A percentile compares a stretch with the other conserved stretches of the same genome.
Conservation (phyloP, 2,888 invertebrate species). For the Drosophila phalerata region DNA sequence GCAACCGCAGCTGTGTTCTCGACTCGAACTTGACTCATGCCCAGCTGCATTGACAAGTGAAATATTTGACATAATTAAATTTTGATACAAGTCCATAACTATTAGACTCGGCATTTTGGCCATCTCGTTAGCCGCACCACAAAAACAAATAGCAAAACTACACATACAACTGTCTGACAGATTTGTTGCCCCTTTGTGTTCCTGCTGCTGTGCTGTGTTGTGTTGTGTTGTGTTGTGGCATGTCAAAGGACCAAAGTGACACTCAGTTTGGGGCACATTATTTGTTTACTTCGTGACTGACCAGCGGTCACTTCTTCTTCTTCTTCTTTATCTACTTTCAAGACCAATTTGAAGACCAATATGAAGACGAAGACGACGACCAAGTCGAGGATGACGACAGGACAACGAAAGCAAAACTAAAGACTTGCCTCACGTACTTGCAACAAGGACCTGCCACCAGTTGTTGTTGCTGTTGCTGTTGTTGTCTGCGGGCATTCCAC, state of each 20-base stretch:
- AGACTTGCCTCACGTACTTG: slow-evolving; percentile 59
- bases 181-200: slow-evolving; percentile 27
- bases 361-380: slow-evolving; percentile 7
- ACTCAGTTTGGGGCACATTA: slow-evolving; percentile 38
- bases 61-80: slow-evolving; percentile 83
- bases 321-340: no score
- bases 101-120: slow-evolving; percentile 53
- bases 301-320: slow-evolving; percentile 28
- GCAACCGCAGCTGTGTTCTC: slow-evolving; percentile 48
- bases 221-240: slow-evolving; percentile 6
- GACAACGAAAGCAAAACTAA: slow-evolving; percentile 1
- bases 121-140: slow-evolving; percentile 38
- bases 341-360: slow-evolving; percentile 8
- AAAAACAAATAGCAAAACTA: slow-evolving; percentile 25
- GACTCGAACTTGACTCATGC: slow-evolving; percentile 29
- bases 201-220: neutral
- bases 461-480: slow-evolving; percentile 15
- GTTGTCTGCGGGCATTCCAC: slow-evolving; percentile 71
- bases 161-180: slow-evolving; percentile 10
- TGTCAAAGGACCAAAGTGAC: slow-evolving; percentile 49
- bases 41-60: slow-evolving; percentile 78
- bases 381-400: slow-evolving; percentile 1
- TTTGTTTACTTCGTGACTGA: slow-evolving; percentile 61
- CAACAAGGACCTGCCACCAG: slow-evolving; percentile 30
- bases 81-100: slow-evolving; percentile 81